Evolutionary conservation across 2,113 vertebrate species (phyloP).

Genomic region (Planiliza haematocheilus): DNA sequence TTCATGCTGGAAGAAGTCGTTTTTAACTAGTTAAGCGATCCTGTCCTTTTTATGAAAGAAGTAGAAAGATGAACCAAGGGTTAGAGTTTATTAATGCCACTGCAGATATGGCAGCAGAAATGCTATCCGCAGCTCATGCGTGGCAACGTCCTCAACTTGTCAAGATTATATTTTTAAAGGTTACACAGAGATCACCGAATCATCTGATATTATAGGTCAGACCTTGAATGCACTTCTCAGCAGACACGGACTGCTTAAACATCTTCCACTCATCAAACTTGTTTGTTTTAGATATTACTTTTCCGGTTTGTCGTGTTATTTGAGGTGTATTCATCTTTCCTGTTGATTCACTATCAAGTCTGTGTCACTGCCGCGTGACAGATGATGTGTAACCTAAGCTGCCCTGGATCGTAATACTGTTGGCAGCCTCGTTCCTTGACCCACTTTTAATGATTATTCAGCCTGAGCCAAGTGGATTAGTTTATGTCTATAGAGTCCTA

Average conservation of each 20-base stretch:
- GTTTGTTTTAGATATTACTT: neutral
- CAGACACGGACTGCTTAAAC: neutral
- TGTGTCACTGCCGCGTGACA: conserved; percentile 41
- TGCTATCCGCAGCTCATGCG: conserved; percentile 4
- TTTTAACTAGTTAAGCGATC: neutral
- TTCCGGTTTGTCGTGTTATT: neutral
- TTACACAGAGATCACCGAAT: conserved; percentile 10
- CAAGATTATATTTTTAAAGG: conserved; percentile 28
- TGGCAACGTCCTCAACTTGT: neutral
- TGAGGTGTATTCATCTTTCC: neutral
- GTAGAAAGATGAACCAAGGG: conserved; percentile 19
- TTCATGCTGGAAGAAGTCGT: neutral
- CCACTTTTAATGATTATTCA: conserved; percentile 76
- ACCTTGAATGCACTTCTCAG: neutral
- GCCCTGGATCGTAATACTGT: conserved; percentile 64
- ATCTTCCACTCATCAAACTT: neutral
- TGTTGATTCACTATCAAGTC: conserved; percentile 7
- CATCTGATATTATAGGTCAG: neutral
- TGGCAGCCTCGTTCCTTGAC: conserved; percentile 64
- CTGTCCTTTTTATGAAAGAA: conserved; percentile 30
- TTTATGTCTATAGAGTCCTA: conserved; percentile 45
- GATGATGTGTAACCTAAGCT: conserved; percentile 66
- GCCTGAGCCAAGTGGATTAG: conserved; percentile 61
- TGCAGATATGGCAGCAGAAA: neutral
- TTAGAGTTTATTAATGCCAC: neutral